Conservation (phyloP, 2,797 vertebrate species). For the Muscicapa striata region DNA sequence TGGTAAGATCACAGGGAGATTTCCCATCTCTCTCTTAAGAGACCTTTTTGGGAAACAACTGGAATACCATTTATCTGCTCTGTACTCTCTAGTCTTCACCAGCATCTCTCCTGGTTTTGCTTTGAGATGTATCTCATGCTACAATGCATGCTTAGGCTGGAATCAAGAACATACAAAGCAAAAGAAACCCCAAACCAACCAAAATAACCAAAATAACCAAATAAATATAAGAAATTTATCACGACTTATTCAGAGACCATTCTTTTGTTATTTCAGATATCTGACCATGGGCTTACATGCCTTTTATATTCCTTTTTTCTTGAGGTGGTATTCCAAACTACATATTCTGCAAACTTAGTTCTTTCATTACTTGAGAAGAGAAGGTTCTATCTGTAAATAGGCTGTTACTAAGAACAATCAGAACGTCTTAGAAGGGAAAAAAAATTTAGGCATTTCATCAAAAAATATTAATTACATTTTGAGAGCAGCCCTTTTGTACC, state of each 20-base stretch:
- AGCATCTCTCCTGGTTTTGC: background rate
- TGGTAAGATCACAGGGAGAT: background rate
- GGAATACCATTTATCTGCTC: background rate
- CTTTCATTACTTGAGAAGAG: background rate
- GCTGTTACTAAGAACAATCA: background rate
- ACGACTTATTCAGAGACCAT: background rate
- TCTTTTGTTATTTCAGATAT: background rate
- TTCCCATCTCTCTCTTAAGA: background rate
- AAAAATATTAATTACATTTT: background rate
- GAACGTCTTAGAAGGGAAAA: background rate
- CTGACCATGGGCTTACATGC: background rate
- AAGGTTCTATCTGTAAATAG: background rate
- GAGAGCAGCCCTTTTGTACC: background rate
- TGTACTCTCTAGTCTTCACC: background rate
- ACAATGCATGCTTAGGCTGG: background rate
- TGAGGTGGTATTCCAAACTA: background rate
- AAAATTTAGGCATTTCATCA: background rate
- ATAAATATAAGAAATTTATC: background rate
- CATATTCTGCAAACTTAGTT: background rate
- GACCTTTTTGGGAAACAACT: background rate
- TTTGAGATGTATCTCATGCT: background rate
- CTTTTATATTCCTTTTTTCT: background rate
- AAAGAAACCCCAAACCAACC: background rate
- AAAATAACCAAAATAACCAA: background rate
- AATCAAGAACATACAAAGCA: background rate